A percentile compares a stretch with the other conserved stretches of the same genome.
These are phyloP conservation scores for Beroe forskalii DNA, from an alignment of 37 sponge, comb jelly and placozoan genomes.

Conservation along the genomic window DNA sequence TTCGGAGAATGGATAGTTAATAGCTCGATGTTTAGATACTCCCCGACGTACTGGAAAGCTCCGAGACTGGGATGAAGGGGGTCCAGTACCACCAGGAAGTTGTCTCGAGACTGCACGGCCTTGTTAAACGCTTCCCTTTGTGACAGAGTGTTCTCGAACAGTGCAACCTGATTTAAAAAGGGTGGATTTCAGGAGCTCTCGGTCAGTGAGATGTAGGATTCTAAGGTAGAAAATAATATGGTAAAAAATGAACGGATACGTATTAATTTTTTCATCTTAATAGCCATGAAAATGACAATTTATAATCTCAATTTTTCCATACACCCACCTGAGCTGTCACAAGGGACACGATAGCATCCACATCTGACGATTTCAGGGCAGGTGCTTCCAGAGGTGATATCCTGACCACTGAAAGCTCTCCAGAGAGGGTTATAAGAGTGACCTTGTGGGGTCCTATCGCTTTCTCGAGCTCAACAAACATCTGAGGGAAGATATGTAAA, in stretches of 20 bases:
- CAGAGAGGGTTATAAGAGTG: not conserved
- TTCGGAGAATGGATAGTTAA: no score
- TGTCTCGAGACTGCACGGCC: not conserved
- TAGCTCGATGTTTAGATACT: no score
- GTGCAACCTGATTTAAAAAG: no score
- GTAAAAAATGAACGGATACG: no score
- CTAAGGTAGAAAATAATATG: no score
- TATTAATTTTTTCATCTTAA: no score
- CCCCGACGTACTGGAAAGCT: conserved; percentile 17
- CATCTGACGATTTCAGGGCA: not conserved
- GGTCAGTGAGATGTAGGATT: no score
- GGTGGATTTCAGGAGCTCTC: no score
- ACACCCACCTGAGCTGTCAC: no score
- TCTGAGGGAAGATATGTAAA: not conserved
- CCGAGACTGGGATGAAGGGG: not conserved
- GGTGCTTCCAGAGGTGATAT: not conserved
- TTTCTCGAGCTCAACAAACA: not conserved
- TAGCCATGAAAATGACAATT: no score
- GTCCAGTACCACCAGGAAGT: not conserved
- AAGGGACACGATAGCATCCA: no score
- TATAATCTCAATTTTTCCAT: no score
- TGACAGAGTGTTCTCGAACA: not conserved
- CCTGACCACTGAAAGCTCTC: not conserved
- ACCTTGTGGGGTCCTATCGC: not conserved
- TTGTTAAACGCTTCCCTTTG: not conserved